Evolutionary conservation across 2,888 invertebrate genomes (phyloP), one percentile per base, ranked within the genome.

Genomic region (Drymonia ruficornis): DNA sequence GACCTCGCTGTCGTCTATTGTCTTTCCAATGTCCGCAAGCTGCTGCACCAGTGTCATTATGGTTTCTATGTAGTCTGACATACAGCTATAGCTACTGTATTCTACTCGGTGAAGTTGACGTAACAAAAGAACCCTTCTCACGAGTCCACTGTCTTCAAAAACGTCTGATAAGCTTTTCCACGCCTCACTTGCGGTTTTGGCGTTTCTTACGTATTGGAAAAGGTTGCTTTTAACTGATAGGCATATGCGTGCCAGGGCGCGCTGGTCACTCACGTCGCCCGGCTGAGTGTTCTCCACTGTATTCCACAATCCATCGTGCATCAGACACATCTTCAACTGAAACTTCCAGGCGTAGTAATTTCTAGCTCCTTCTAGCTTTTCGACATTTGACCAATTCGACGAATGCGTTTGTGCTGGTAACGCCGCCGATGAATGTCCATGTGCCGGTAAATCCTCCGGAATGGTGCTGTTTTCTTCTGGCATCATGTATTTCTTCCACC

Each of bases 51-150:
- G 3, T 1, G 31, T 55, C 47, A 55, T 47, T 8, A 43, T 40
- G n/a, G n/a, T n/a, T n/a, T n/a, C n/a, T 40, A 43, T 55, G 31
- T 55, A 55, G 1, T 36, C 55, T 5, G 31, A 36, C 52, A 55
- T 55, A 6, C 29, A 28, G 1, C 28, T 11, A 23, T 23, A 52
- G 4, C 42, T 13, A 1, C 13, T 13, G 8, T 45, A 49, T 1
- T 52, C 40, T 0, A 16, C 42, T 4, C 49, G 12, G 15, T 52
- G 52, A 0, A 52, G 42, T 13, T 43, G 43, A 11, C 43, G 9
- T 6, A 23, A 23, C 0, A 51, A 16, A 4, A 48, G 2, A 1
- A 55, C 51, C 3, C 48, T 18, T 0, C 55, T 19, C 23, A 44
- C 40, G 7, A 55, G 31, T 8, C 51, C 51, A 36, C 31, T 38